These are phyloP conservation scores for Melanargia galathea DNA, from an alignment of 2,888 invertebrate genomes.

Conservation along the genomic window DNA sequence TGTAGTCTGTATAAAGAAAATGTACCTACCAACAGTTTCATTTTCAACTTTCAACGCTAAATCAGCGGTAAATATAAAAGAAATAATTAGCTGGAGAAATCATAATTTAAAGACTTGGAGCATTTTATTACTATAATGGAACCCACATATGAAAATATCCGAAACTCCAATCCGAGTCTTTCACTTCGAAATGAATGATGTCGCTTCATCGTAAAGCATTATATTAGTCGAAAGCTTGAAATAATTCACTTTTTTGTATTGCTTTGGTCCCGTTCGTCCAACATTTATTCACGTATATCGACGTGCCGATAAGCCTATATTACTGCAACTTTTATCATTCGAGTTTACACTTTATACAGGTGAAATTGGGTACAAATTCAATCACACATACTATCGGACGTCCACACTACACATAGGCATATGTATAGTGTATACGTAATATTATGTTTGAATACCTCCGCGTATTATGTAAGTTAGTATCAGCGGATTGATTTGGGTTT, in stretches of 20 bases:
- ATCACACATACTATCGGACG: neutral
- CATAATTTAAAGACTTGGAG: too few relatives aligned
- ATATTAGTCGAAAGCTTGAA: neutral
- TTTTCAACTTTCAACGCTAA: too few relatives aligned
- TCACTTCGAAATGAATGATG: neutral
- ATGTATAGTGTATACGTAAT: slow-evolving; percentile 9
- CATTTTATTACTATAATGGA: too few relatives aligned
- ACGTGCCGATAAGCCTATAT: neutral
- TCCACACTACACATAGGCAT: neutral
- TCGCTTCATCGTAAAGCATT: neutral
- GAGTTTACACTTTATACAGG: neutral
- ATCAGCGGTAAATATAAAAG: too few relatives aligned
- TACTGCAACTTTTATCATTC: neutral
- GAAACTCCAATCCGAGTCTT: neutral
- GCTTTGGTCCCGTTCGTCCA: neutral
- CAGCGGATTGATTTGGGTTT: neutral
- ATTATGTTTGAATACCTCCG: slow-evolving; percentile 6
- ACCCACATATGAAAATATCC: too few relatives aligned
- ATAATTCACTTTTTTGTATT: neutral
- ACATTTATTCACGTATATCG: slow-evolving; percentile 3
- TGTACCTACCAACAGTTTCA: too few relatives aligned
- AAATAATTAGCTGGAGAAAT: too few relatives aligned
- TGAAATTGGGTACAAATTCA: neutral
- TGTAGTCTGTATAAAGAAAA: too few relatives aligned
- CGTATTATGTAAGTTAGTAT: slow-evolving; percentile 5